phyloP scores from a whole-genome alignment of 1,140 invertebrate genomes.

The Gryon sp. region DNA sequence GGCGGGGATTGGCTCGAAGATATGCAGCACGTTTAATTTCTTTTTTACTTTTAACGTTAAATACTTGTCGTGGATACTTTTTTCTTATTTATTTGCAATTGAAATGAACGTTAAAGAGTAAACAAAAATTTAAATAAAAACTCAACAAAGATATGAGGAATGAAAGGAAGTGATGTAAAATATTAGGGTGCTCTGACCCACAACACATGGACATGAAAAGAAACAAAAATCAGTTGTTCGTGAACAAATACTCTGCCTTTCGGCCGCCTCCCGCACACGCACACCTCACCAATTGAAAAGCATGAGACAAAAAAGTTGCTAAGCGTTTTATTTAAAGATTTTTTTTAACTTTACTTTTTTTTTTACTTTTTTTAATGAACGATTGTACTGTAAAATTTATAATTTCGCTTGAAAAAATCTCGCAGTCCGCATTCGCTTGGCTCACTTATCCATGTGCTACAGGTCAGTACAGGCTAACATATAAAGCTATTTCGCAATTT shows the following conservation, averaged over 20 bases:
- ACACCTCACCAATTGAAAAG: slow-evolving; percentile 71
- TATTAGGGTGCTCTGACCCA: slow-evolving; percentile 79
- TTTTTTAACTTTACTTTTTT: no score
- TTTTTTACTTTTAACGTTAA: slow-evolving; percentile 1
- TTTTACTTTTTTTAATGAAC: no score
- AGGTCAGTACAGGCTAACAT: slow-evolving; percentile 80
- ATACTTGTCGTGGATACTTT: no score
- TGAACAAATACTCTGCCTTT: slow-evolving; percentile 42
- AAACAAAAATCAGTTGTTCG: slow-evolving; percentile 60
- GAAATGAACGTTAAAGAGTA: no score
- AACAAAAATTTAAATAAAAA: slow-evolving; percentile 45
- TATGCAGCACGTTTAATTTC: slow-evolving; percentile 67
- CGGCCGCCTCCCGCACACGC: slow-evolving; percentile 72
- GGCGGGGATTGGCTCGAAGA: slow-evolving; percentile 73
- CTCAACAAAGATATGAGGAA: slow-evolving; percentile 55
- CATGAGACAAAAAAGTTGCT: slow-evolving; percentile 35
- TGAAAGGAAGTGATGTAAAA: slow-evolving; percentile 58
- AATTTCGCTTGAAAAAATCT: no score
- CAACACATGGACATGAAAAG: slow-evolving; percentile 78
- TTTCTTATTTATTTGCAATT: no score
- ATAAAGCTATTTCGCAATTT: slow-evolving; percentile 70
- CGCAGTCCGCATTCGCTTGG: slow-evolving; percentile 71
- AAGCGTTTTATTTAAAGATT: slow-evolving; percentile 41
- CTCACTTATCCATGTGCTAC: slow-evolving; percentile 80
- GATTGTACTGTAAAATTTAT: slow-evolving; percentile 58